Base-by-base conservation (phyloP, 2,797 vertebrate species). In the Amphiprion clarkii region DNA sequence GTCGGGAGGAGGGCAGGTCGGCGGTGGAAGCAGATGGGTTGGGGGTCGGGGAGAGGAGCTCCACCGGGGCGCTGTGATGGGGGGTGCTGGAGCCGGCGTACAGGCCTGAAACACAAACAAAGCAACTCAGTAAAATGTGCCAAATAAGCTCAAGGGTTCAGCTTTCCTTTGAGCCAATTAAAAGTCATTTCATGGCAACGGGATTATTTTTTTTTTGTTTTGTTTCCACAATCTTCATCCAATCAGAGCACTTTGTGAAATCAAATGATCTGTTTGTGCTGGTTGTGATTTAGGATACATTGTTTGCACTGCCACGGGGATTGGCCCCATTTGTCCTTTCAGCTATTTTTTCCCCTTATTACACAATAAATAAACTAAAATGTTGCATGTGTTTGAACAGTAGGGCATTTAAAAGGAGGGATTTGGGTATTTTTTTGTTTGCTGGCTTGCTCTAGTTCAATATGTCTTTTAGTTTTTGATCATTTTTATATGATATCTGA, bases 41-140 rank as follows among this genome's bases (percentile, higher is more conserved):
- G 46, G 96, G 70, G 3, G 95, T 60, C 9, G 95, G 66, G 1
- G 96, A 90, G 81, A 97, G 93, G 74, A 97, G 87, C 78, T 95
- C 95, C 33, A 95, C 88, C 23, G 95, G 88, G 71, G 94, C 84
- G 31, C 96, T 93, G 0, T 95, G 96, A 67, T 95, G 96, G 84
- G 93, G 95, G 78, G 89, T 81, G 81, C 94, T 91, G 88, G 97
- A 96, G 89, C 95, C 95, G 49, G 95, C 84, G 84, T 96, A 99
- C 90, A 98, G 88, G 81, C 97, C 98, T 99, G 94, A 87, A 91
- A 96, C 93, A 94, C 91, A 96, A 95, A 95, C 88, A 94, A 81
- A 88, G 54, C 67, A 92, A 88, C 87, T 87, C 78, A 74, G 78
- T 94, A 46, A 92, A 92, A 94, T 64, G 67, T 88, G 71, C 67